A percentile compares a stretch with the other conserved stretches of the same genome.
Conservation (phyloP, 2,888 invertebrate species). For the Chymomyza procnemis region DNA sequence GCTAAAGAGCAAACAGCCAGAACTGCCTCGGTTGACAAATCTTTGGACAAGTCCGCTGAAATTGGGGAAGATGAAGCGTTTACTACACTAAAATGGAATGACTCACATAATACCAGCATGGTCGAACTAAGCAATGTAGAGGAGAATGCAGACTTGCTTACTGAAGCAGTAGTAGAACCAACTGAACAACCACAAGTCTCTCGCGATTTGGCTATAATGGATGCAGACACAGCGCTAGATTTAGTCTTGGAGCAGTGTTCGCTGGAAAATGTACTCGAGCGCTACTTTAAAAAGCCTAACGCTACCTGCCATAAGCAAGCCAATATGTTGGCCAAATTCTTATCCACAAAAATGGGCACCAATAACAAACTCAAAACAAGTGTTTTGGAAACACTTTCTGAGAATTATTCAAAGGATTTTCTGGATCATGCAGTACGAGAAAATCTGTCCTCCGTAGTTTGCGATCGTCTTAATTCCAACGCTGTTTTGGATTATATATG, state of each 20-base stretch:
- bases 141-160: neutral
- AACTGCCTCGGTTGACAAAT: conserved; percentile 38
- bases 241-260: conserved; percentile 62
- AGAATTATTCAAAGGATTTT: conserved; percentile 77
- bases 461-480: conserved; percentile 76
- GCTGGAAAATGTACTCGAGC: conserved; percentile 69
- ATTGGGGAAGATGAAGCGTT: conserved; percentile 58
- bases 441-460: conserved; percentile 77
- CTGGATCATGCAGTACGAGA: conserved; percentile 77
- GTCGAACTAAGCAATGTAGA: neutral
- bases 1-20: conserved; percentile 57
- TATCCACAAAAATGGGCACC: conserved; percentile 71
- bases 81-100: conserved; percentile 65
- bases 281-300: conserved; percentile 61
- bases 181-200: neutral
- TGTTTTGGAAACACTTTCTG: conserved; percentile 76
- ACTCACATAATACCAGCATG: conserved; percentile 36
- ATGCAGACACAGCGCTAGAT: conserved; percentile 54
- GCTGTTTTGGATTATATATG: conserved; percentile 76
- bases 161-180: neutral
- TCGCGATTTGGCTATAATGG: conserved; percentile 48
- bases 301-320: conserved; percentile 50
- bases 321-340: conserved; percentile 61
- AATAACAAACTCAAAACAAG: conserved; percentile 71
- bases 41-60: conserved; percentile 40